These are phyloP conservation scores for Anguilla pacifica DNA, from an alignment of 2,797 vertebrate species.

Conservation along the genomic window DNA sequence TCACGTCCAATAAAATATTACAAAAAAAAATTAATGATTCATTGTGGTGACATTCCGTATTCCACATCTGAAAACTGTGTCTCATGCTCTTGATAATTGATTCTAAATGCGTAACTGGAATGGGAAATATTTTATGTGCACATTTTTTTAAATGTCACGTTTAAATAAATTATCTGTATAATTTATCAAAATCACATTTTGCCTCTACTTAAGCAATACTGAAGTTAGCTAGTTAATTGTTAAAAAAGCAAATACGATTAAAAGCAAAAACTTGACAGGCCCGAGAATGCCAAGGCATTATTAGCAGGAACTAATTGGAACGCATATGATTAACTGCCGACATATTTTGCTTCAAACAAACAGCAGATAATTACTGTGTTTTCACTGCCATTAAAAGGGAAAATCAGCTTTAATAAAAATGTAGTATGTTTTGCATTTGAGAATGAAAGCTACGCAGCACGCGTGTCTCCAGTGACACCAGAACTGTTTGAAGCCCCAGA, in stretches of 20 bases:
- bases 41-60: neutral
- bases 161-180: constrained; percentile 29
- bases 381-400: neutral
- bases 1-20: neutral
- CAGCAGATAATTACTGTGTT: constrained; percentile 5
- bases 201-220: neutral
- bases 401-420: neutral
- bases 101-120: neutral
- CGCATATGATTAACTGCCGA: neutral
- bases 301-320: neutral
- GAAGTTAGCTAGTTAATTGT: neutral
- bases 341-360: constrained; percentile 4
- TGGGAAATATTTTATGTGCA: constrained; percentile 22
- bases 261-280: neutral
- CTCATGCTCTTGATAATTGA: neutral
- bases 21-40: neutral
- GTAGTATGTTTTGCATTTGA: neutral
- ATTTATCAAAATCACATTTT: neutral
- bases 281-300: neutral
- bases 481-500: neutral
- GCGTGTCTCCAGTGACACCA: neutral
- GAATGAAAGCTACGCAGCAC: neutral
- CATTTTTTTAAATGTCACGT: constrained; percentile 31
- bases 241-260: neutral
- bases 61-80: neutral